Base-by-base conservation (phyloP, 2,113 vertebrate species). In the Scomber colias region DNA sequence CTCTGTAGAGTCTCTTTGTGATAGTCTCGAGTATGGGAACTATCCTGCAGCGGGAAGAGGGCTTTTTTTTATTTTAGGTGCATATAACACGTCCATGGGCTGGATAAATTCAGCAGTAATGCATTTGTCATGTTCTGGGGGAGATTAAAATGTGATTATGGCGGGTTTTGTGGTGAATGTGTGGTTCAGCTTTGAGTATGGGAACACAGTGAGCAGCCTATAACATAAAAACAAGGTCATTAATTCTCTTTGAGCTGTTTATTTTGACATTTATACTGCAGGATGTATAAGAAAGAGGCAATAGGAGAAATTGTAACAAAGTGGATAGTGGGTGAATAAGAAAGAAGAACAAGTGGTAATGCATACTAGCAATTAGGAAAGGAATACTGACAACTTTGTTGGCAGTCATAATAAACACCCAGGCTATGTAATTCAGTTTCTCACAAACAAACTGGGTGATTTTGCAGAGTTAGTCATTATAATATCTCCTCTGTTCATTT, bases 121-220 rank as follows among this genome's bases (percentile, higher is more conserved):
- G 76, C 55, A 64, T 83, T 77, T 27, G 53, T 85, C 46, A 51
- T 77, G 73, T 80, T 81, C 49, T 30, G 19, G 59, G 53, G 13
- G 31, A 78, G 81, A 77, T 88, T 73, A 75, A 74, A 83, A 69
- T 82, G 66, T 78, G 74, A 75, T 87, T 72, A 71, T 51, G n/a
- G 16, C 45, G 30, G 59, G 35, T 69, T 79, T 77, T 77, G 59
- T 71, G 79, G 55, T 17, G 44, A 67, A 16, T 55, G 24, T 70
- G 70, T 65, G 57, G 24, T 48, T 71, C n/a, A 64, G 71, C 24
- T 81, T 66, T 76, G 30, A 35, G 53, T 54, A 78, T 70, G 62
- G 45, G 63, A 74, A 46, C 64, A 19, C 35, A 62, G 40, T 64
- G 31, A 45, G 45, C 46, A 75, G 46, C 27, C 49, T 50, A 55